These are phyloP conservation scores for Trichomycterus rosablanca DNA, from an alignment of 2,113 vertebrate genomes.

Conservation along the genomic window DNA sequence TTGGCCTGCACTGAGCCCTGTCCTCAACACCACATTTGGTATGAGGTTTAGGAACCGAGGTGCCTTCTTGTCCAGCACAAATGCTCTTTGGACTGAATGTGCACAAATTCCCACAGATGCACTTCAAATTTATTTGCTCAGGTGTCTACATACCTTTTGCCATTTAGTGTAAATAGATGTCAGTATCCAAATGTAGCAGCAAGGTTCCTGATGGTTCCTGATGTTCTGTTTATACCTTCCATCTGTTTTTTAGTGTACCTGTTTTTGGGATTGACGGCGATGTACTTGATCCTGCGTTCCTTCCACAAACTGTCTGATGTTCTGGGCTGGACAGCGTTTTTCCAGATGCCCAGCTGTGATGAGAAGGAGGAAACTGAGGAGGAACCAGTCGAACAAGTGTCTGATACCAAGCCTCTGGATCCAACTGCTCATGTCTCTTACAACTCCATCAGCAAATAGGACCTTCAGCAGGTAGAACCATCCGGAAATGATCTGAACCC, in stretches of 20 bases:
- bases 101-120: too few relatives aligned
- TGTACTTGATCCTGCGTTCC: slow-evolving; percentile 79
- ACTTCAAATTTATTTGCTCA: too few relatives aligned
- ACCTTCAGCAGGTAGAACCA: too few relatives aligned
- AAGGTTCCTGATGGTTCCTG: background rate
- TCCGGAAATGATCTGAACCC: background rate
- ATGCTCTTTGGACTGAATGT: too few relatives aligned
- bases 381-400: slow-evolving; percentile 43
- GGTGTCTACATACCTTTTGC: too few relatives aligned
- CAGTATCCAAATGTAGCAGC: too few relatives aligned
- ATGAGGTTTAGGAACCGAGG: too few relatives aligned
- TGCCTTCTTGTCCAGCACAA: too few relatives aligned
- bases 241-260: slow-evolving; percentile 68
- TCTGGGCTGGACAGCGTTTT: slow-evolving; percentile 74
- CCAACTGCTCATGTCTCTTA: slow-evolving; percentile 61
- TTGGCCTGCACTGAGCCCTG: too few relatives aligned
- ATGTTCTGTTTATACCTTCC: background rate
- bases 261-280: slow-evolving; percentile 77
- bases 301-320: slow-evolving; percentile 77
- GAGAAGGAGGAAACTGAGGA: slow-evolving; percentile 55
- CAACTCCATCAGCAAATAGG: slow-evolving; percentile 66
- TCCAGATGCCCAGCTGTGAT: slow-evolving; percentile 69
- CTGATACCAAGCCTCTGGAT: slow-evolving; percentile 50
- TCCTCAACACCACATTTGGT: too few relatives aligned
- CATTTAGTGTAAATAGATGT: too few relatives aligned